phyloP scores from a whole-genome alignment of 2,888 invertebrate genomes.

The Drosophila mulleri region DNA sequence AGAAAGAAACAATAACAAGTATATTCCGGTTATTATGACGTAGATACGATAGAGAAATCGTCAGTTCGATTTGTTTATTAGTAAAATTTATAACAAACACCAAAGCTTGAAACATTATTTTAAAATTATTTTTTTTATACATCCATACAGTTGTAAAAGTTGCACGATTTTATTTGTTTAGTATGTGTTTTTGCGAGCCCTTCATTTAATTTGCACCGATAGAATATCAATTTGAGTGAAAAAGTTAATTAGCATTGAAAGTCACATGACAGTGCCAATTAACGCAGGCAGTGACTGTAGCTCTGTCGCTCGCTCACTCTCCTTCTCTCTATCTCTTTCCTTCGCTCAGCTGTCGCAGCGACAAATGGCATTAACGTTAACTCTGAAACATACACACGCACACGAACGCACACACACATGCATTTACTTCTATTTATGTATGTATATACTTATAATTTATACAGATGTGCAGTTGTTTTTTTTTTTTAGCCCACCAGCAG shows the following conservation, averaged over 20 bases:
- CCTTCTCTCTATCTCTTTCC: slow-evolving; percentile 4
- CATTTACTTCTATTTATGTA: not conserved
- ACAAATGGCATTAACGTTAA: slow-evolving; percentile 38
- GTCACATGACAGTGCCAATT: slow-evolving; percentile 70
- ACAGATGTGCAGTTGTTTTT: slow-evolving; percentile 27
- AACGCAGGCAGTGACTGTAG: slow-evolving; percentile 50
- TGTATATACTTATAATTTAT: slow-evolving; percentile 4
- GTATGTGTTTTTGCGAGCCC: slow-evolving; percentile 23
- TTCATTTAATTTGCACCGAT: slow-evolving; percentile 29
- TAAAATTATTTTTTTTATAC: too few species aligned
- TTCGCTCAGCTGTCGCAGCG: slow-evolving; percentile 11
- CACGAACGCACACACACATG: not conserved
- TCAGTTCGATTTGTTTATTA: slow-evolving; percentile 29
- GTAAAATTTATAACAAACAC: slow-evolving; percentile 5
- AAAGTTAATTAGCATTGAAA: slow-evolving; percentile 65
- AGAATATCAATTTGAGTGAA: slow-evolving; percentile 32
- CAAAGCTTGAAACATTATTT: not conserved
- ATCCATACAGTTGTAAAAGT: not conserved
- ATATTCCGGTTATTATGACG: slow-evolving; percentile 54
- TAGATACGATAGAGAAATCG: slow-evolving; percentile 12
- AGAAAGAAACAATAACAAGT: slow-evolving; percentile 42
- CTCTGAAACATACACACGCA: slow-evolving; percentile 31
- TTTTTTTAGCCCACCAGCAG: slow-evolving; percentile 25
- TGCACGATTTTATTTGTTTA: slow-evolving; percentile 9
- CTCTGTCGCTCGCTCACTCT: slow-evolving; percentile 12